A percentile compares a stretch with the other conserved stretches of the same genome.
phyloP scores from a whole-genome alignment of 2,113 vertebrate genomes.

The Oostethus manadensis region DNA sequence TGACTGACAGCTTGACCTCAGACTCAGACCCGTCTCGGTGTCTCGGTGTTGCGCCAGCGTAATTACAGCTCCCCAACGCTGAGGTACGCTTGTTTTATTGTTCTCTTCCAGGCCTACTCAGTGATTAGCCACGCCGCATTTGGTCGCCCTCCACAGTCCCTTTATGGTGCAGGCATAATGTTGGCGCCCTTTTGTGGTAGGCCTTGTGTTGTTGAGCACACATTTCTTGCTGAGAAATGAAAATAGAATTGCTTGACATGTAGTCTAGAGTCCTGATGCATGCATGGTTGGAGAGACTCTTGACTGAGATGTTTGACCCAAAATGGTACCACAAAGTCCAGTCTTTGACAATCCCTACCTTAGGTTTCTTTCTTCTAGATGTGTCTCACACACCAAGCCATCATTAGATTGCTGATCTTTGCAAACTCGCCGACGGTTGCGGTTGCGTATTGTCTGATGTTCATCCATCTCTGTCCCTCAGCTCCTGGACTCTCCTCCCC shows the following conservation, averaged over 20 bases:
- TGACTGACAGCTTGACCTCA: conserved; percentile 55
- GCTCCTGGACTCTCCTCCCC: conserved; percentile 41
- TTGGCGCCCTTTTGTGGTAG: neutral
- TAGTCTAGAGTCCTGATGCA: neutral
- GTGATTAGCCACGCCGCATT: conserved; percentile 1
- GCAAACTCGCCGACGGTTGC: neutral
- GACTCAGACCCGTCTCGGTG: conserved; percentile 39
- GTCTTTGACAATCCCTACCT: neutral
- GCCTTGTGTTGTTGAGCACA: neutral
- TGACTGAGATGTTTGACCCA: conserved; percentile 5
- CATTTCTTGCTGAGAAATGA: neutral
- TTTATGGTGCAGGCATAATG: too few species aligned
- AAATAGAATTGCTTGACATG: neutral
- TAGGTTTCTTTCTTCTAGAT: neutral
- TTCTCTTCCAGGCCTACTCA: conserved; percentile 12
- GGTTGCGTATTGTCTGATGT: conserved; percentile 19
- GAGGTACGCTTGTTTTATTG: conserved; percentile 26
- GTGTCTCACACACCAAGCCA: too few species aligned
- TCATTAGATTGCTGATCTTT: neutral
- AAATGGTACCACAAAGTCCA: conserved; percentile 4
- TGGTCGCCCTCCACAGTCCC: neutral
- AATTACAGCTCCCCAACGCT: conserved; percentile 19
- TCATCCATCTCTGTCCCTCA: conserved; percentile 41
- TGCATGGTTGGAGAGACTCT: conserved; percentile 2
- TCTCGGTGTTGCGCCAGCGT: conserved; percentile 29